Conservation (phyloP, 1,140 invertebrate genomes). For the Bactericera cockerelli region DNA sequence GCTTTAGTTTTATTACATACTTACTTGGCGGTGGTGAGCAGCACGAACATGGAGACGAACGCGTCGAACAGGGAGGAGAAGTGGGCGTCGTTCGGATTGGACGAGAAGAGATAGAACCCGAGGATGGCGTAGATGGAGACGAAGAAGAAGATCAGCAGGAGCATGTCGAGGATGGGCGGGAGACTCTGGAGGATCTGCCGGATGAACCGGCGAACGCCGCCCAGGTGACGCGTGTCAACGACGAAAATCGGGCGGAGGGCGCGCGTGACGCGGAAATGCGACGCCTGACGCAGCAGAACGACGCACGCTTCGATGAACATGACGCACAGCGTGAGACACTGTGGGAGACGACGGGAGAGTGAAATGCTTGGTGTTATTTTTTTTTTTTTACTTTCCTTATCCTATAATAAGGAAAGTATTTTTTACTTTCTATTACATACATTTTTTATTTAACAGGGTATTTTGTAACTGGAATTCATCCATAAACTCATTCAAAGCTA, state of each 20-base stretch:
- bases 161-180: constrained; percentile 78
- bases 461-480: too few relatives aligned
- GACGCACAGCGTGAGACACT: constrained; percentile 58
- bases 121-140: constrained; percentile 68
- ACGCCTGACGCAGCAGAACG: constrained; percentile 63
- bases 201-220: constrained; percentile 53
- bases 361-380: neutral
- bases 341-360: too few relatives aligned
- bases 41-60: constrained; percentile 77
- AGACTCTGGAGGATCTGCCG: constrained; percentile 65
- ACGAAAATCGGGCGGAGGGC: constrained; percentile 79
- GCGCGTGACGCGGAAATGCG: constrained; percentile 73
- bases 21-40: constrained; percentile 84
- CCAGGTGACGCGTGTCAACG: constrained; percentile 70
- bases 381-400: too few relatives aligned
- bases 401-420: too few relatives aligned
- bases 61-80: constrained; percentile 63
- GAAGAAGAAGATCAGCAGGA: constrained; percentile 69
- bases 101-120: constrained; percentile 68
- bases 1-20: too few relatives aligned
- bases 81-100: constrained; percentile 53
- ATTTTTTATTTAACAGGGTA: too few relatives aligned
- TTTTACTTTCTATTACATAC: too few relatives aligned
- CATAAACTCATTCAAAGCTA: too few relatives aligned
- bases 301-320: constrained; percentile 74